Base-by-base conservation (phyloP, 2,113 vertebrate species). In the Neolamprologus caudopunctatus region DNA sequence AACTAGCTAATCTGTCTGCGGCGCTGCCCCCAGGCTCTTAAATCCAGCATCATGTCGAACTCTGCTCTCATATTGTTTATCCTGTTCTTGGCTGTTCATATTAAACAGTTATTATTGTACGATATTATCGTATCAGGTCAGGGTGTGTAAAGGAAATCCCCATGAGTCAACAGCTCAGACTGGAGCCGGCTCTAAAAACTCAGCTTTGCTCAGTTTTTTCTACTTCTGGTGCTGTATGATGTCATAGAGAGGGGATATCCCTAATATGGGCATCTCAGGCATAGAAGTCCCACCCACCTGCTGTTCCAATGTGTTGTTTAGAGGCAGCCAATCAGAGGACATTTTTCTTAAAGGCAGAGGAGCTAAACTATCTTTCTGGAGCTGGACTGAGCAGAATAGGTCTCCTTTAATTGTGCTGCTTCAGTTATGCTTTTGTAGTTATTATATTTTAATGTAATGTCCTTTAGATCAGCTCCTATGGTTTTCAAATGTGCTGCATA, bases 381-480 rank as follows among this genome's bases (percentile, higher is more conserved):
- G n/a, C 35, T 40, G 63, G 0, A 1, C 12, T 3, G 13, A 45
- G 21, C 21, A 73, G 13, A 42, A 16, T 7, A 42, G n/a, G 7
- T 16, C 37, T 42, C 21, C 37, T 71, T 71, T 45, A 71, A 71
- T 42, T 73, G 2, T 40, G 19, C n/a, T 71, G 37, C 66, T 42
- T 42, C 3, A 9, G 5, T 17, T 51, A 1, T 9, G 50, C 19
- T 21, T 42, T 24, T 1, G 0, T 16, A 71, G 35, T 71, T 0
- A 24, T 73, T 75, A 47, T 28, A 17, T 47, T 45, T 47, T 17
- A 28, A 2, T 47, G 6, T 75, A 31, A 75, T 8, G 42, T 47
- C 14, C 24, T 3, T 45, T 75, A 10, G 21, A 10, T 45, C 21
- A 45, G 8, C 68, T 73, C 40, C 8, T 47, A 4, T 47, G 3